A percentile compares a stretch with the other conserved stretches of the same genome.
Conservation (phyloP, 64 coral and sea anemone genomes). For the Porites lutea region DNA sequence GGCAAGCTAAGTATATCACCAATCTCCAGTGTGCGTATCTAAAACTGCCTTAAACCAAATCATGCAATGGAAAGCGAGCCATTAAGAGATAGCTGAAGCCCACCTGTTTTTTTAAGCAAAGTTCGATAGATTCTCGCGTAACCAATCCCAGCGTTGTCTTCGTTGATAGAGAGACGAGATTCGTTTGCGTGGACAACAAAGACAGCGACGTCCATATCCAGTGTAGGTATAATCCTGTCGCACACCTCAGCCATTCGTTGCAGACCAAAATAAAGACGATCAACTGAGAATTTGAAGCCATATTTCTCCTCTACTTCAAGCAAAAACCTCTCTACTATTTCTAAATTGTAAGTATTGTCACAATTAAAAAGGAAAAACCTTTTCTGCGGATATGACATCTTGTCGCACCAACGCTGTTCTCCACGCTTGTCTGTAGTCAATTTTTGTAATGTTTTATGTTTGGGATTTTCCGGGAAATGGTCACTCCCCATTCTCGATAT, state of each 20-base stretch:
- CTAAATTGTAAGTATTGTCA: conserved; percentile 64
- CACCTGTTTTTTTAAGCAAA: conserved; percentile 56
- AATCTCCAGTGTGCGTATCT: too few species aligned
- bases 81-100: background rate
- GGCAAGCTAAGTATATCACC: too few species aligned
- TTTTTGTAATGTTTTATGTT: too few species aligned
- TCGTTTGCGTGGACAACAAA: conserved; percentile 86
- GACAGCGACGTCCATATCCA: conserved; percentile 45
- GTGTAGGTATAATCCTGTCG: background rate
- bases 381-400: background rate
- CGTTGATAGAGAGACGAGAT: conserved; percentile 58
- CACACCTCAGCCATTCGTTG: conserved; percentile 58
- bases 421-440: too few species aligned
- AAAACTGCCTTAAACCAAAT: too few species aligned
- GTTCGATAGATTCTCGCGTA: conserved; percentile 68
- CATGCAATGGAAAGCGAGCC: too few species aligned
- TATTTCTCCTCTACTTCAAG: background rate
- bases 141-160: conserved; percentile 66
- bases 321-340: conserved; percentile 31
- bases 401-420: too few species aligned
- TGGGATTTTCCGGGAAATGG: too few species aligned
- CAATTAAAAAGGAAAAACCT: conserved; percentile 63
- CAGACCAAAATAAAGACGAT: conserved; percentile 54
- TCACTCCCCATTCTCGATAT: too few species aligned
- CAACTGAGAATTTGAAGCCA: background rate